Percentiles rank a stretch among this genome's conserved stretches.
phyloP scores from a whole-genome alignment of 1,140 invertebrate species.

The Dinothrombium tinctorium region DNA sequence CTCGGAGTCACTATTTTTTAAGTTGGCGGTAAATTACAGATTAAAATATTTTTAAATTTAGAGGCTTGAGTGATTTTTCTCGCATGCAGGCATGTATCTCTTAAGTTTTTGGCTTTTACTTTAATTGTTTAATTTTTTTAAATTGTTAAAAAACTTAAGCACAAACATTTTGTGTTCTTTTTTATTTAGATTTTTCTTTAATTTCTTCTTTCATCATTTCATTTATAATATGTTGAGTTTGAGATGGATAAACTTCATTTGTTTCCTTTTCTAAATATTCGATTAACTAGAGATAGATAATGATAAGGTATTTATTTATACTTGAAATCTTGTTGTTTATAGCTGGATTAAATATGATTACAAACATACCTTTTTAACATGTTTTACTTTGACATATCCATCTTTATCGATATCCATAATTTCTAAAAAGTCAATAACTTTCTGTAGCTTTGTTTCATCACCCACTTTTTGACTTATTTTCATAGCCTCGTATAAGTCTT shows the following conservation, averaged over 20 bases:
- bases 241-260: slow-evolving; percentile 54
- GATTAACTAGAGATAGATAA: background rate
- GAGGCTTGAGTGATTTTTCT: no score
- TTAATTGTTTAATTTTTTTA: no score
- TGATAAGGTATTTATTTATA: background rate
- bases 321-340: no score
- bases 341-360: background rate
- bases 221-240: slow-evolving; percentile 64
- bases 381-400: slow-evolving; percentile 69
- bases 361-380: slow-evolving; percentile 59
- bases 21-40: no score
- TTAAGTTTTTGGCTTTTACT: no score
- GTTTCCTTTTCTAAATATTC: slow-evolving; percentile 64
- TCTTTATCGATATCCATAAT: slow-evolving; percentile 77
- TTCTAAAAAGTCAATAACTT: slow-evolving; percentile 54
- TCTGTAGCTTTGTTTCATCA: slow-evolving; percentile 50
- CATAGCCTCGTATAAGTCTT: slow-evolving; percentile 62
- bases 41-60: no score
- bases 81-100: no score
- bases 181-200: no score
- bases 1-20: no score
- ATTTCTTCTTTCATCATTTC: slow-evolving; percentile 68
- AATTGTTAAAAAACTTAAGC: no score
- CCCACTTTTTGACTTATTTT: slow-evolving; percentile 55
- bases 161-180: no score